Base-by-base conservation (phyloP, 2,113 vertebrate genomes). In the Bostrychus sinensis region DNA sequence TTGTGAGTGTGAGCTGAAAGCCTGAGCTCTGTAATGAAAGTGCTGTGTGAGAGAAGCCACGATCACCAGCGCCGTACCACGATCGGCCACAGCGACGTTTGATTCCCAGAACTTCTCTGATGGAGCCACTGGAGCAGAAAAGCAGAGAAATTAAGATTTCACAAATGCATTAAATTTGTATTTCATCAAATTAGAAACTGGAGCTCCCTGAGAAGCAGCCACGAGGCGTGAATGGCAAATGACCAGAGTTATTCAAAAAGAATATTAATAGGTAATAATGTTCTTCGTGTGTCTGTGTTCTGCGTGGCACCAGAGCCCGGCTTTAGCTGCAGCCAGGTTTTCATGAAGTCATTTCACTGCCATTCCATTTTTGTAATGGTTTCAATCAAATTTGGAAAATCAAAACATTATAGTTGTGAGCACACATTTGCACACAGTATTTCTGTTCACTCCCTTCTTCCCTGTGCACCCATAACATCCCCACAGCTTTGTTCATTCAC, bases 81-180 rank as follows among this genome's bases (percentile, higher is more conserved):
- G 75, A 36, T 57, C 51, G 69, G 83, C 77, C 42, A 71, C 68
- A 70, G 68, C 55, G 70, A 75, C 76, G 69, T 86, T 72, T 85
- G 79, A 88, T 75, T 87, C 74, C 66, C 60, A 57, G 80, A 74
- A 64, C 59, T n/a, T n/a, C 50, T 67, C 54, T 64, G 65, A 77
- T 76, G 71, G 73, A 79, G 56, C 57, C 72, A 61, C 58, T 48
- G 38, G 43, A 86, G 81, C 80, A 68, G 26, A 38, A 80, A 77
- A 72, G 67, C 56, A 48, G 69, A 74, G 67, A 86, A 86, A 88
- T 89, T 54, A 88, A 89, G 73, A 81, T 86, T 86, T 86, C 53
- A 83, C 62, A 76, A 87, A 75, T 64, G 69, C 78, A 81, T 89
- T 88, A 83, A 87, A 82, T 89, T 72, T 84, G 76, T 86, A 81